Conservation (phyloP, 2,797 vertebrate species). For the Rhinophrynus dorsalis region DNA sequence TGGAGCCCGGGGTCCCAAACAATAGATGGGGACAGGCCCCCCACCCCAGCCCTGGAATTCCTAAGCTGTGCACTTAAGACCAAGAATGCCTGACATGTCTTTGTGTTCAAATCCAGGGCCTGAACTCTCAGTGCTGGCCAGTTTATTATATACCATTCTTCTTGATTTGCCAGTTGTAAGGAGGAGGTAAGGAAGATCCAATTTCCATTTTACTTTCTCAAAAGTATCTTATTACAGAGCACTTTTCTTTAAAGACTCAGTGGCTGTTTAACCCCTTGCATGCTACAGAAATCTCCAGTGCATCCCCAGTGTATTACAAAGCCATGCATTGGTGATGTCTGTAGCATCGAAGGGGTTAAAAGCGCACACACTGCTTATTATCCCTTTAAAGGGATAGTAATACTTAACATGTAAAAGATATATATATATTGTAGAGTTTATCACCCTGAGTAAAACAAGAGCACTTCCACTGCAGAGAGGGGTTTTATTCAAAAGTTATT, state of each 20-base stretch:
- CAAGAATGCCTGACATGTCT: conserved; percentile 36
- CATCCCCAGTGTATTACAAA: no score
- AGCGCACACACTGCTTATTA: no score
- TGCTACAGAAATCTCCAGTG: no score
- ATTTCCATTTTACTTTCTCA: conserved; percentile 35
- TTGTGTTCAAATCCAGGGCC: conserved; percentile 19
- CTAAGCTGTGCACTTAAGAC: conserved; percentile 18
- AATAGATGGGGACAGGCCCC: background rate
- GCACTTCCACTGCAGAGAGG: no score
- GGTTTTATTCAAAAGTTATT: no score
- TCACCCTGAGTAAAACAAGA: no score
- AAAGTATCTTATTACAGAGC: conserved; percentile 32
- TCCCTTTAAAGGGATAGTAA: no score
- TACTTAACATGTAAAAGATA: no score
- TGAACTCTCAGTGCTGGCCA: background rate
- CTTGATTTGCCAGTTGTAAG: conserved; percentile 23
- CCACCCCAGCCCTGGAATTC: conserved; percentile 1
- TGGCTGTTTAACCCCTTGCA: background rate
- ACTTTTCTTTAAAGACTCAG: background rate
- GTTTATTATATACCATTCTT: conserved; percentile 5
- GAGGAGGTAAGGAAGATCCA: conserved; percentile 26
- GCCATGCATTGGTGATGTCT: no score
- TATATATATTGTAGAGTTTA: no score
- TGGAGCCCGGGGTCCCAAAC: background rate
- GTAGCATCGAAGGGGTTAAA: no score